Conservation (phyloP, 2,113 vertebrate genomes). For the Tachysurus fulvidraco region DNA sequence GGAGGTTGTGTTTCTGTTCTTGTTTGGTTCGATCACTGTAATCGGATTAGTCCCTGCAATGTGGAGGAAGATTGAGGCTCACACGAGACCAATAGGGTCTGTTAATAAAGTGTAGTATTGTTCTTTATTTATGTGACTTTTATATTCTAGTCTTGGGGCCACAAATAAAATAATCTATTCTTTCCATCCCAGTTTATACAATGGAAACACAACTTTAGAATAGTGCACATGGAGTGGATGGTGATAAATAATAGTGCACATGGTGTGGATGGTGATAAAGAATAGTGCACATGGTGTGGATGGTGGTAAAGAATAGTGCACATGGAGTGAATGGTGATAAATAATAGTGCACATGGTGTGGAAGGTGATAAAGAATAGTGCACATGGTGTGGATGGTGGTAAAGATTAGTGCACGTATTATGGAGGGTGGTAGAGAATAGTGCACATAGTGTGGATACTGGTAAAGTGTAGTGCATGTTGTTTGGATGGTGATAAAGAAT, state of each 20-base stretch:
- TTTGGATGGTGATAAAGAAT: too few species aligned
- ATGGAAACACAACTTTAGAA: neutral
- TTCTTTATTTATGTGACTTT: neutral
- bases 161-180: neutral
- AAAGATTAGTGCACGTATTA: neutral
- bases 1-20: slow-evolving; percentile 12
- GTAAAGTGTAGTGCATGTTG: too few species aligned
- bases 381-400: neutral
- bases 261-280: neutral
- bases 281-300: too few species aligned
- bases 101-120: neutral
- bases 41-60: slow-evolving; percentile 13
- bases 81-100: neutral
- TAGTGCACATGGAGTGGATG: neutral
- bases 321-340: too few species aligned
- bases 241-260: neutral
- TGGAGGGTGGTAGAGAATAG: too few species aligned
- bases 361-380: too few species aligned
- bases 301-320: neutral
- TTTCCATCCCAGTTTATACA: neutral
- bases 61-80: slow-evolving; percentile 9
- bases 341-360: too few species aligned
- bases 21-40: neutral
- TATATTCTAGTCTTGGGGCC: neutral
- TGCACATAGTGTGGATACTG: too few species aligned